phyloP scores from a whole-genome alignment of 2,797 vertebrate genomes.

The Galaxias olidus region DNA sequence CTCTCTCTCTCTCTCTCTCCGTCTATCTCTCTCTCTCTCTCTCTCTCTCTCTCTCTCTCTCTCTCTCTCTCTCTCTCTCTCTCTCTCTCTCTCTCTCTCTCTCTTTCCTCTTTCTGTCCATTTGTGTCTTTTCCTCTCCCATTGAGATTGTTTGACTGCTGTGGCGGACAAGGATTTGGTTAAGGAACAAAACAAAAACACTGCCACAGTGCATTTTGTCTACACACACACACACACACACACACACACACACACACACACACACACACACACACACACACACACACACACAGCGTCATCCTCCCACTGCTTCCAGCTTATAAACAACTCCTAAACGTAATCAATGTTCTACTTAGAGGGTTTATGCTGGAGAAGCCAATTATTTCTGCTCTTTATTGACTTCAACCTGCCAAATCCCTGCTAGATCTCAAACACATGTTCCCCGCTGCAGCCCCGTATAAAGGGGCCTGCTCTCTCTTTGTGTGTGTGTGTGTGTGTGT shows the following conservation, averaged over 20 bases:
- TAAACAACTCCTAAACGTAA: conserved; percentile 42
- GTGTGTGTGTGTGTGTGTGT: neutral
- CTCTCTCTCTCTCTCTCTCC: conserved; percentile 1
- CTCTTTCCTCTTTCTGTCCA: neutral
- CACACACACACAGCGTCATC: conserved; percentile 7
- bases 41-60: neutral
- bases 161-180: too few relatives aligned
- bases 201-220: too few relatives aligned
- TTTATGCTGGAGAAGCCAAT: conserved; percentile 30
- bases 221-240: neutral
- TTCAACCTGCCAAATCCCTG: conserved; percentile 51
- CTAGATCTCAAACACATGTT: conserved; percentile 56
- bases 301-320: conserved; percentile 32
- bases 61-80: conserved; percentile 6
- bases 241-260: conserved; percentile 8
- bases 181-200: neutral
- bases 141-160: too few relatives aligned
- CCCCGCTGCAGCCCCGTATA: neutral
- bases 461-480: neutral
- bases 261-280: conserved; percentile 9
- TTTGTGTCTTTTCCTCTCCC: too few relatives aligned
- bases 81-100: too few relatives aligned
- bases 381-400: conserved; percentile 46
- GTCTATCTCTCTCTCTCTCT: neutral
- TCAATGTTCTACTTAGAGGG: conserved; percentile 29